Conservation (phyloP, 2,113 vertebrate genomes). For the Leucopsar rothschildi region DNA sequence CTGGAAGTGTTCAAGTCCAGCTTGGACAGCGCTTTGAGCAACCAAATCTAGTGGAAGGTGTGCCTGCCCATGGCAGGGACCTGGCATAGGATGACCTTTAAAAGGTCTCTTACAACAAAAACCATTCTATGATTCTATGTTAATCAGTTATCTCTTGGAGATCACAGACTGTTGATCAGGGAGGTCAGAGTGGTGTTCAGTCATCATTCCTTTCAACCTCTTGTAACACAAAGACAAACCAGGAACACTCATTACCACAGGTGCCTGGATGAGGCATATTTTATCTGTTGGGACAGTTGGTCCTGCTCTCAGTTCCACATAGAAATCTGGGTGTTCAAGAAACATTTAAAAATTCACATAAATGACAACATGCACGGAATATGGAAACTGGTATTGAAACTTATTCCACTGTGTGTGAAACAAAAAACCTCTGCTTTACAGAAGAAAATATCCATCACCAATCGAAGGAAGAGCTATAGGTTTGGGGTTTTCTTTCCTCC, state of each 20-base stretch:
- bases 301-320: not conserved
- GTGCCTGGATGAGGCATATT: not conserved
- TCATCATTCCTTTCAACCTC: not conserved
- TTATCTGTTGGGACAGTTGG: not conserved
- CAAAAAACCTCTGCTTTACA: not conserved
- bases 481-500: accelerated
- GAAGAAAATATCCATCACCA: not conserved
- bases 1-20: not conserved
- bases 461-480: not conserved
- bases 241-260: not conserved
- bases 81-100: not conserved
- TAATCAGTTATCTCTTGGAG: not conserved
- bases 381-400: not conserved
- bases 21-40: not conserved
- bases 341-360: not conserved
- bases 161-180: not conserved
- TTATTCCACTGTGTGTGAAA: not conserved
- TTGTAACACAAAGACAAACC: not conserved
- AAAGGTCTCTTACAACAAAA: not conserved
- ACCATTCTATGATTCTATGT: not conserved
- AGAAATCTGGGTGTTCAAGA: not conserved
- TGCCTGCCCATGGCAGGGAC: too few relatives aligned
- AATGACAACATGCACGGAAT: not conserved
- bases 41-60: not conserved
- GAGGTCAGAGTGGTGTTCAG: not conserved